Evolutionary conservation across 2,797 vertebrate genomes (phyloP).

Genomic region (Apodemus agrarius): DNA sequence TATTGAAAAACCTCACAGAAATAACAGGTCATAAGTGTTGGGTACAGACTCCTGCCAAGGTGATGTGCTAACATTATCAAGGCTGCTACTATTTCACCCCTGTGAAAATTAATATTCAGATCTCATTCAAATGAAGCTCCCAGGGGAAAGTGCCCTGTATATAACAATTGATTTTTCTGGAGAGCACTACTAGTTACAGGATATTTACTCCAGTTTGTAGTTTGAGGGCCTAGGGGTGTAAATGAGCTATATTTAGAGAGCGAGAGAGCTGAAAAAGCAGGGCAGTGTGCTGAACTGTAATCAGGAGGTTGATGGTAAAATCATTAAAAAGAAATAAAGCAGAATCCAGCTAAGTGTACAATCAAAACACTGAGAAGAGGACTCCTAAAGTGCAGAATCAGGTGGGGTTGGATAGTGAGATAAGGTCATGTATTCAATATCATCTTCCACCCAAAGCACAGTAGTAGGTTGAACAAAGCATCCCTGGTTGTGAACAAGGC

Average conservation of each 20-base stretch:
- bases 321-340: constrained; percentile 38
- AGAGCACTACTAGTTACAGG: constrained; percentile 46
- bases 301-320: constrained; percentile 58
- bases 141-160: not conserved
- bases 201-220: constrained; percentile 68
- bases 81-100: constrained; percentile 32
- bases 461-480: not conserved
- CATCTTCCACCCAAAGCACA: not conserved
- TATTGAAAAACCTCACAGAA: constrained; percentile 44
- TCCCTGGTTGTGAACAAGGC: not conserved
- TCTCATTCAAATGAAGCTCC: constrained; percentile 66
- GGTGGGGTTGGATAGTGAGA: not conserved
- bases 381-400: not conserved
- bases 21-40: constrained; percentile 37
- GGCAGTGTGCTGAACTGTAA: constrained; percentile 26
- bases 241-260: constrained; percentile 37
- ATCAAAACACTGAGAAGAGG: not conserved
- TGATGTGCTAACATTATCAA: not conserved
- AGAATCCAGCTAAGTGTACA: not conserved
- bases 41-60: constrained; percentile 12
- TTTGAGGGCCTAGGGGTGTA: constrained; percentile 27
- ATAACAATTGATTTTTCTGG: constrained; percentile 72
- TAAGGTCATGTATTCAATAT: not conserved
- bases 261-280: constrained; percentile 47
- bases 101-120: constrained; percentile 71